phyloP scores from a whole-genome alignment of 2,797 vertebrate species.

The Cynopterus sphinx region DNA sequence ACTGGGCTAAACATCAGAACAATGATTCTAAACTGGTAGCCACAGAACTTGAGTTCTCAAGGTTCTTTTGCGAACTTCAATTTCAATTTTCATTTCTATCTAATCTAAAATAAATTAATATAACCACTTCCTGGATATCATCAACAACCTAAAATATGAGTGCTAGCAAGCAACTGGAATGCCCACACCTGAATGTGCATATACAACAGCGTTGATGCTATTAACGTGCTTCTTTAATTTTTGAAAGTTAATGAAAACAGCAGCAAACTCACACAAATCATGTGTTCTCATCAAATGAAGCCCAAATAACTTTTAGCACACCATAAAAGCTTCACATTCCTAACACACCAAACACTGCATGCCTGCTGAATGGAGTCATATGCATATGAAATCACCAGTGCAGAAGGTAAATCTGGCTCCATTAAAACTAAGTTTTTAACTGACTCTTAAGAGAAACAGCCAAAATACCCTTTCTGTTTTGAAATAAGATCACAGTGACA shows the following conservation, averaged over 20 bases:
- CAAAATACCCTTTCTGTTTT: slow-evolving; percentile 32
- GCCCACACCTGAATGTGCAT: neutral
- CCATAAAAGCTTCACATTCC: neutral
- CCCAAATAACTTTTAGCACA: neutral
- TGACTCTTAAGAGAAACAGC: slow-evolving; percentile 29
- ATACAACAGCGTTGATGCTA: neutral
- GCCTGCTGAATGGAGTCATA: neutral
- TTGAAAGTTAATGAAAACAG: neutral
- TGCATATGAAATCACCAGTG: neutral
- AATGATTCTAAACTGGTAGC: neutral
- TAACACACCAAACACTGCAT: neutral
- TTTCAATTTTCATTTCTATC: neutral
- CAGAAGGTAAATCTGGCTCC: neutral
- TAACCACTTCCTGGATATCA: neutral
- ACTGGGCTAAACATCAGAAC: neutral
- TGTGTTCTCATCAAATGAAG: neutral
- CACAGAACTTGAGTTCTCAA: neutral
- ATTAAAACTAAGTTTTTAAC: neutral
- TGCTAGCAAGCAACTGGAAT: neutral
- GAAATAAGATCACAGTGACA: slow-evolving; percentile 57
- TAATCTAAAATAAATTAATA: neutral
- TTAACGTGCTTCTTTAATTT: neutral
- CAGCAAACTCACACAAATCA: neutral
- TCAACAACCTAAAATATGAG: neutral
- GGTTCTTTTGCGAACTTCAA: neutral